phyloP scores from a whole-genome alignment of 2,888 invertebrate genomes.

The Papilio elwesi region DNA sequence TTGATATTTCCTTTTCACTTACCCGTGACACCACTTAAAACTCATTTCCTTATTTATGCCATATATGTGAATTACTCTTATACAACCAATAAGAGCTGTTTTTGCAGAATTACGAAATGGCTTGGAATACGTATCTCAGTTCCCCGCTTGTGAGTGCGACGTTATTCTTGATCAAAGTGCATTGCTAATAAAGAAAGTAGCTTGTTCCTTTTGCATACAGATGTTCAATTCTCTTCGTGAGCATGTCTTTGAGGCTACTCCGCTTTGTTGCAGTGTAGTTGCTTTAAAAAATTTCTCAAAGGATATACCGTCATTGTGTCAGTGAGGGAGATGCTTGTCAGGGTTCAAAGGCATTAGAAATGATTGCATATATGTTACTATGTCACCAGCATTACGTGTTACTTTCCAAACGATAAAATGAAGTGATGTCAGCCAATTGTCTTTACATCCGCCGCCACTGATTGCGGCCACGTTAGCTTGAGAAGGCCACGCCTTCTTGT shows the following conservation, averaged over 20 bases:
- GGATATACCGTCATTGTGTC: constrained; percentile 38
- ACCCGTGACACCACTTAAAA: no score
- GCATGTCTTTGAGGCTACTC: constrained; percentile 33
- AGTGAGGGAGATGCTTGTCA: constrained; percentile 11
- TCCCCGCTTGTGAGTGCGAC: not conserved
- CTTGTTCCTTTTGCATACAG: constrained; percentile 30
- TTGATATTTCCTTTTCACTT: no score
- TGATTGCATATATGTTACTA: constrained; percentile 34
- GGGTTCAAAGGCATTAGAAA: constrained; percentile 24
- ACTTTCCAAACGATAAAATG: not conserved
- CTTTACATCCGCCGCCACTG: no score
- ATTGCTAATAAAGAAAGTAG: constrained; percentile 25
- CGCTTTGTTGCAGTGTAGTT: constrained; percentile 23
- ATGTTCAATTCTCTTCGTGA: constrained; percentile 32
- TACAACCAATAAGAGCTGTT: no score
- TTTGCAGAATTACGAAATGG: not conserved
- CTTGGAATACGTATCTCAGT: not conserved
- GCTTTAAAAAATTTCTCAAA: constrained; percentile 27
- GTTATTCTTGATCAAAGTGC: constrained; percentile 29
- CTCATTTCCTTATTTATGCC: no score
- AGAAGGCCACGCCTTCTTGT: no score
- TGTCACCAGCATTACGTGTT: constrained; percentile 5
- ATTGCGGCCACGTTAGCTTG: no score
- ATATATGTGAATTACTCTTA: no score
- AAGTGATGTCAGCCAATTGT: not conserved